Evolutionary conservation across 2,113 vertebrate species (phyloP), one percentile per base, ranked within the genome.

Genomic region (Xiphophorus maculatus): DNA sequence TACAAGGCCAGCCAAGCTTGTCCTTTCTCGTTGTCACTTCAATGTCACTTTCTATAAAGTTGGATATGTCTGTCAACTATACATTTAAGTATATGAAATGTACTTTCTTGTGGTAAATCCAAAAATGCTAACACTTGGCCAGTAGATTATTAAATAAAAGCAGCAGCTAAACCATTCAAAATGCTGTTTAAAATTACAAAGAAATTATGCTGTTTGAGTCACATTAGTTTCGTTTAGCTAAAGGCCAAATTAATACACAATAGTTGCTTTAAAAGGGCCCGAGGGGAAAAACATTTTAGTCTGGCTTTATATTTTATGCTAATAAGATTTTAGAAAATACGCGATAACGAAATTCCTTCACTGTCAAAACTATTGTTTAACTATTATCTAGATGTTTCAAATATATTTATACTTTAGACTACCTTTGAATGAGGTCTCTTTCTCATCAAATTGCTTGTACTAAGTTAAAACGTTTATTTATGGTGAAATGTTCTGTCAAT

Each of bases 1-100:
- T 61, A 73, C 32, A 77, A 33, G 17, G 8, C 69, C 1, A 62
- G 61, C 42, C 42, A 69, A 66, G 42, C 62, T 48, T 17, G 73
- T 9, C 12, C 68, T 40, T 32, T 62, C 73, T 62, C 44, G 58
- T 35, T 76, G 40, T 73, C 75, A 71, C 65, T 9, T 71, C 9
- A 27, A 32, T 82, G 62, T 65, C 44, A 69, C 3, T 64, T 17
- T 25, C 13, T 22, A 42, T 63, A 12, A 61, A 33, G 73, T 60
- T 51, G 6, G 22, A 64, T 62, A 69, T 33, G 19, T 37, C 14
- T 51, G 29, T 32, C 13, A 28, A 22, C 5, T 42, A n/a, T n/a
- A 13, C 22, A 58, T 48, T 48, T 32, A 42, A 1, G 51, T 48
- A 65, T 4, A 7, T 22, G 28, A 73, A 44, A 61, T 14, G 22